Percentiles rank a stretch among this genome's conserved stretches.
phyloP scores from a whole-genome alignment of 2,797 vertebrate genomes.

The Tapera naevia region DNA sequence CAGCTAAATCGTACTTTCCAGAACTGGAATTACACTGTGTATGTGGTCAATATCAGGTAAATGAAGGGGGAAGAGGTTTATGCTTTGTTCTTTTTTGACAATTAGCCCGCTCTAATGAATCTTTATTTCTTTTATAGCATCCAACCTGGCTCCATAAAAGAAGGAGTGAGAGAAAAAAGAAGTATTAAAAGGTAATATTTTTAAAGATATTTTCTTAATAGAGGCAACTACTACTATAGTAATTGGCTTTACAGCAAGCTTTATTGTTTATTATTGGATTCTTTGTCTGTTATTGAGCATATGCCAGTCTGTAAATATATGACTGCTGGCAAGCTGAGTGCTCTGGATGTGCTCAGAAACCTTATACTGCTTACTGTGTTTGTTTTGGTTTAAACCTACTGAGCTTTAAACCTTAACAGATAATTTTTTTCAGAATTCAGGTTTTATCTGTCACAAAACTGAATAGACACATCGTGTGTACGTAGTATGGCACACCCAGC shows the following conservation, averaged over 20 bases:
- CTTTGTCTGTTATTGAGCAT: neutral
- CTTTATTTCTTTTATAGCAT: constrained; percentile 62
- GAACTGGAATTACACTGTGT: constrained; percentile 87
- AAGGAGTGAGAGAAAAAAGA: constrained; percentile 75
- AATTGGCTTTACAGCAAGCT: neutral
- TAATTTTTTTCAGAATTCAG: neutral
- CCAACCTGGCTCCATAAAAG: constrained; percentile 31
- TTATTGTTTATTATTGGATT: neutral
- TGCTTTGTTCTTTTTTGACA: neutral
- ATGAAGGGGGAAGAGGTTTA: neutral
- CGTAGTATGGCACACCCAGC: neutral
- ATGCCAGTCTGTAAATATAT: neutral
- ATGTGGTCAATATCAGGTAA: constrained; percentile 87
- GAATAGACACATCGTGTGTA: neutral
- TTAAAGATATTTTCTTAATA: neutral
- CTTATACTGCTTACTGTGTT: neutral
- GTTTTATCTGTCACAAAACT: neutral
- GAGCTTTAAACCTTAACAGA: neutral
- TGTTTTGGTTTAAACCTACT: neutral
- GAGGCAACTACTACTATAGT: neutral
- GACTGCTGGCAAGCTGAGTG: neutral
- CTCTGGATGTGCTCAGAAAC: neutral
- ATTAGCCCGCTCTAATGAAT: neutral
- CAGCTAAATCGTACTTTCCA: constrained; percentile 91
- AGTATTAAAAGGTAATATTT: constrained; percentile 72